Conservation (phyloP, 2,797 vertebrate species). For the Mergus octosetaceus region DNA sequence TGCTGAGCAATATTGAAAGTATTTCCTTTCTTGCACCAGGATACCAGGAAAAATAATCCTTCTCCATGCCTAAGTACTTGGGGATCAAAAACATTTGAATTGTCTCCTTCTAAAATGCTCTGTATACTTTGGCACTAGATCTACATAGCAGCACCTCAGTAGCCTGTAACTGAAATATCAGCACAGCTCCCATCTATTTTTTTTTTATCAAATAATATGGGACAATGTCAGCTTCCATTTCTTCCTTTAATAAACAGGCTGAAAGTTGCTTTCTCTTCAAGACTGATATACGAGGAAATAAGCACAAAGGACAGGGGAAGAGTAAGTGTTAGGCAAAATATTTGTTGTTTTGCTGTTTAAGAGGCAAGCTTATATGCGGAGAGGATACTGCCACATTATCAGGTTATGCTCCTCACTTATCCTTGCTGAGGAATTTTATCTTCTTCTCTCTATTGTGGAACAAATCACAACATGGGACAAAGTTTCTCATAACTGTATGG, state of each 20-base stretch:
- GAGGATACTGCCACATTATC: no score
- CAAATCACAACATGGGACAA: background rate
- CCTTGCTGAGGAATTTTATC: background rate
- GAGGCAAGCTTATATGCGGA: background rate
- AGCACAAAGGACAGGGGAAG: background rate
- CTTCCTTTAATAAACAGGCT: background rate
- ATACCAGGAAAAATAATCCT: background rate
- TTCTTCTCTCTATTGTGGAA: background rate
- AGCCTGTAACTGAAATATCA: background rate
- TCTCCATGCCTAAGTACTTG: background rate
- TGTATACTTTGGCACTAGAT: background rate
- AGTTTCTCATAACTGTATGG: accelerated
- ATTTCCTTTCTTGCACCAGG: background rate
- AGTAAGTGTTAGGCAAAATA: background rate
- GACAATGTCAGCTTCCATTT: accelerated
- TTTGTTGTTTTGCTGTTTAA: background rate
- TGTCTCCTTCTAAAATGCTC: background rate
- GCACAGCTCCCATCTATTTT: background rate
- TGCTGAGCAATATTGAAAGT: background rate
- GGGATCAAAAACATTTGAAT: background rate
- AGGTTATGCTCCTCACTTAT: background rate
- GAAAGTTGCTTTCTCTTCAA: background rate
- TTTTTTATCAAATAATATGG: background rate
- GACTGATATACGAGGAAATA: background rate
- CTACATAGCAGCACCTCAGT: background rate